phyloP scores from a whole-genome alignment of 2,113 vertebrate species.

The Apistogramma diplotaenia region DNA sequence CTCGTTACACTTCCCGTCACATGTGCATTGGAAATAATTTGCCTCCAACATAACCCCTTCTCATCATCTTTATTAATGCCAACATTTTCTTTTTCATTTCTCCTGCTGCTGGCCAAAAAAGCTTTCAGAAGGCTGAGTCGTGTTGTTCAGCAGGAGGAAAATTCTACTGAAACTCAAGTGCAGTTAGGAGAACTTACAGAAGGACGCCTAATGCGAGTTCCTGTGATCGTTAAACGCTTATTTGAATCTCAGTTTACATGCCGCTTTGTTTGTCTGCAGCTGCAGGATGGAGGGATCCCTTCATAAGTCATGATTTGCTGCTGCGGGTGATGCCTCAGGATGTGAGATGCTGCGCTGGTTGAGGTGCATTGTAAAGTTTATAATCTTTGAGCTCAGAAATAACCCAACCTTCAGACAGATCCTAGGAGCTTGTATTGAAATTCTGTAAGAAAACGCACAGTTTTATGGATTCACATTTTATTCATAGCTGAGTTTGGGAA shows the following conservation, averaged over 20 bases:
- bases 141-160: neutral
- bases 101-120: neutral
- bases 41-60: neutral
- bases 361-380: neutral
- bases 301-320: conserved; percentile 21
- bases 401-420: neutral
- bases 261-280: neutral
- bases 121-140: neutral
- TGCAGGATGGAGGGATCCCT: neutral
- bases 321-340: conserved; percentile 14
- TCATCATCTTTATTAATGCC: conserved; percentile 13
- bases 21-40: neutral
- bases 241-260: conserved; percentile 6
- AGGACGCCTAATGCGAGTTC: neutral
- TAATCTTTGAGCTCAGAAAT: conserved; percentile 5
- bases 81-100: neutral
- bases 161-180: neutral
- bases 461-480: conserved; percentile 40
- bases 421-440: neutral
- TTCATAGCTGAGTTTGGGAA: neutral
- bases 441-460: neutral
- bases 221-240: neutral
- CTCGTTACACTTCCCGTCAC: conserved; percentile 2
- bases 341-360: neutral
- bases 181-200: neutral